Base-by-base conservation (phyloP, 2,797 vertebrate species). In the Alectoris magna region DNA sequence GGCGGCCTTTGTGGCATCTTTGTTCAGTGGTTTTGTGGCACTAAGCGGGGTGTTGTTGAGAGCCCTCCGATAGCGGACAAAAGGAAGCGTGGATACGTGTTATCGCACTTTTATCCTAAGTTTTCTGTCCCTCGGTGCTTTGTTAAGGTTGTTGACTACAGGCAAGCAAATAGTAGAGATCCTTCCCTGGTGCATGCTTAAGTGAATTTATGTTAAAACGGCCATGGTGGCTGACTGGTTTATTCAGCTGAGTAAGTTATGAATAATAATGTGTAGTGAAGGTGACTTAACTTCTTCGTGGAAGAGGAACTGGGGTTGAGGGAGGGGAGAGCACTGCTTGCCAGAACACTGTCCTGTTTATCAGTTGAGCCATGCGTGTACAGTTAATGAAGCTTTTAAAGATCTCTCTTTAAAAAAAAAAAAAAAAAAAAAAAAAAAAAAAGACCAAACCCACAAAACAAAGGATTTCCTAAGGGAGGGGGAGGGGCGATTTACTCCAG, bases 181-280 rank as follows among this genome's bases (percentile, higher is more conserved):
- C 39, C 56, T 86, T 87, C 49, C 11, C 14, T 79, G 44, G 67
- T 92, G 71, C 53, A 58, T 79, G 77, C 71, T 39, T 87, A 36
- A 87, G 43, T 92, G 67, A 92, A 29, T 85, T 85, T 91, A 69
- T 91, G 81, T 80, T 93, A 83, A 94, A 92, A 66, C 6, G 48
- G 51, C 76, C 72, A 23, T 84, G 72, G 75, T 82, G 78, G 84
- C 82, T 87, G 92, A 74, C 94, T 87, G 79, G 93, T 87, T 94
- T 91, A 91, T 94, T 93, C 87, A 69, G 92, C 87, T 92, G 86
- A 95, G 90, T 59, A 91, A 91, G 83, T 92, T 95, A 87, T 94
- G 94, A 94, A 93, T 95, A 87, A 53, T 91, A 88, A 93, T 67
- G 19, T 36, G 7, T 63, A 64, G 74, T 1, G 19, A 84, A 89